Evolutionary conservation across 2,888 invertebrate genomes (phyloP), one percentile per base, ranked within the genome.

Genomic region (Monochamus alternatus): DNA sequence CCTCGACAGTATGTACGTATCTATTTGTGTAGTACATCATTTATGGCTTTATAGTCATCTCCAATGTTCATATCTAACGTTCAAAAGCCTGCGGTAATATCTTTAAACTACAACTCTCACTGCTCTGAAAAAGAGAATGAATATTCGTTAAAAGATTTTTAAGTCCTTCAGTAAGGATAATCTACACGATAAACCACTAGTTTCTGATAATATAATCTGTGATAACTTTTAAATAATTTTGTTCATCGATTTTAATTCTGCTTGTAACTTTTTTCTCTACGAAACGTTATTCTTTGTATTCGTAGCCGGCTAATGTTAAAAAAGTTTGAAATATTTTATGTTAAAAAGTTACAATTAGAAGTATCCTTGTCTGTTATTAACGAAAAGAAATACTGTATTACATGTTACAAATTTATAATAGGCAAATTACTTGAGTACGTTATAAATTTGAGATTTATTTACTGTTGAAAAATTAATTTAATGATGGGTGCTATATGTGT

Each of bases 1-100:
- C 94, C 94, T 94, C 87, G 88, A 89, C 88, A 89, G 88, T 88
- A 89, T 87, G 88, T 89, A 85, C 84, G 87, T 89, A 85, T 87
- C 87, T 88, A 87, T 88, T 87, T 87, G 86, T 88, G 87, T 87
- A 88, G 87, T 86, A 87, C 88, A 88, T 87, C 86, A 85, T 84
- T 81, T 86, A 87, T 88, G 87, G 87, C 85, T 85, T 84, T 77
- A 78, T 86, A 85, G 85, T 85, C 85, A 86, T 85, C 85, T 83
- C 85, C 67, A 75, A 79, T 79, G 79, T 81, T 82, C 81, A 82
- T 83, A 78, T 81, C 81, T 78, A 75, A 85, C 84, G 83, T 86
- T 85, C 83, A 81, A 84, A 83, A 82, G 82, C 84, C 82, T 83
- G 82, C 84, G 84, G 82, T 85, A 84, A 80, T 75, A 75, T 79